phyloP scores from a whole-genome alignment of 2,888 invertebrate genomes.

The Smittia aterrima region DNA sequence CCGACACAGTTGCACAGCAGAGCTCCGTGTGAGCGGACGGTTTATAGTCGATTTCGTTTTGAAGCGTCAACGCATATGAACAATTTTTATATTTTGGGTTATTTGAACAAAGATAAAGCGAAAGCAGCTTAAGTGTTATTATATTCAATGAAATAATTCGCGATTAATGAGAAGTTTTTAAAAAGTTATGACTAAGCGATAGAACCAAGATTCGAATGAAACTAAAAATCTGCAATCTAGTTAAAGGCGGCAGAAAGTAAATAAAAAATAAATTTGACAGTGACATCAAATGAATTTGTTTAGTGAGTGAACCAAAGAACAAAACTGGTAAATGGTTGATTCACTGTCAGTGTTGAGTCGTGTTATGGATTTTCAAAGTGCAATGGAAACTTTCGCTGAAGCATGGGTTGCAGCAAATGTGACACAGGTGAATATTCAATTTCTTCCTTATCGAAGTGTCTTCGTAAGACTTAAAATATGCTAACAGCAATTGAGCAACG shows the following conservation, averaged over 20 bases:
- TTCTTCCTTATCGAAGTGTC: background rate
- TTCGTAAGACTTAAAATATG: background rate
- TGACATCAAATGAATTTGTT: constrained; percentile 14
- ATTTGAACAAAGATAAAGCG: constrained; percentile 40
- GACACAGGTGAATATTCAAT: constrained; percentile 63
- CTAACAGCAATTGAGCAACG: background rate
- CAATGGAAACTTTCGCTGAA: constrained; percentile 97
- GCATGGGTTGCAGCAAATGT: constrained; percentile 92
- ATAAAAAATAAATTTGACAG: constrained; percentile 6
- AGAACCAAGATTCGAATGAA: background rate
- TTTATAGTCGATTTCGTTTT: constrained; percentile 26
- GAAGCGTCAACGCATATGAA: constrained; percentile 33
- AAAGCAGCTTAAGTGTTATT: constrained; percentile 10
- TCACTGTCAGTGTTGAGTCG: constrained; percentile 37
- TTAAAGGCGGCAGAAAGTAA: constrained; percentile 4
- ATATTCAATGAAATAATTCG: background rate
- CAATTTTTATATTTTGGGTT: background rate
- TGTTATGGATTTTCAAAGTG: constrained; percentile 94
- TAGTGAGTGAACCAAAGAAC: background rate
- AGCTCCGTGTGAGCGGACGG: constrained; percentile 35
- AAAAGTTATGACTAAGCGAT: background rate
- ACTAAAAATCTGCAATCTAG: background rate
- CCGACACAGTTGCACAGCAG: constrained; percentile 39
- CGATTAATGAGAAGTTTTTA: background rate
- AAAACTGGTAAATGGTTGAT: constrained; percentile 40